Conservation (phyloP, 2,797 vertebrate species). For the Glyptemys insculpta region DNA sequence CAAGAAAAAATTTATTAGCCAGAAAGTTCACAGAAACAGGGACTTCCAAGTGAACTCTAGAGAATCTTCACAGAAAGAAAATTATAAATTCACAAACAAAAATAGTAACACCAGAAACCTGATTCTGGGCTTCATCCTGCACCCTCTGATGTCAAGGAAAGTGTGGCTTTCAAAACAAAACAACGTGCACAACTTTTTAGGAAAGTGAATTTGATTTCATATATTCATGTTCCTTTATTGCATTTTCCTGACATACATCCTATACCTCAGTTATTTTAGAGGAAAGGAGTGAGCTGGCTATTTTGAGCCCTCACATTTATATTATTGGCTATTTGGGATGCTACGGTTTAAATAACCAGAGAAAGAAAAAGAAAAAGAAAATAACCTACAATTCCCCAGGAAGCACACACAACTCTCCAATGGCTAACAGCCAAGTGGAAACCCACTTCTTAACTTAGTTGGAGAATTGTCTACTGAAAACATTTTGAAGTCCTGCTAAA, state of each 20-base stretch:
- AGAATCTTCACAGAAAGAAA: not conserved
- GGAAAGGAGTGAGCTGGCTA: not conserved
- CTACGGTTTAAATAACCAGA: slow-evolving; percentile 16
- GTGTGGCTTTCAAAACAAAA: not conserved
- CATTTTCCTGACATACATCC: not conserved
- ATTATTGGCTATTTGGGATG: not conserved
- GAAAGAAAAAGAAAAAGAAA: slow-evolving; percentile 48
- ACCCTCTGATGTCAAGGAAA: not conserved
- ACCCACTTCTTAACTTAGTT: slow-evolving; percentile 61
- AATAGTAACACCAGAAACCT: not conserved
- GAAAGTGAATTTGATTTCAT: not conserved
- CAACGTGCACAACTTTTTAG: not conserved
- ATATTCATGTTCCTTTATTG: not conserved
- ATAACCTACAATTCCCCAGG: slow-evolving; percentile 28
- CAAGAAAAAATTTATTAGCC: not conserved
- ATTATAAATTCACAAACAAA: not conserved
- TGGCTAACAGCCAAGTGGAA: slow-evolving; percentile 52
- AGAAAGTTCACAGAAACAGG: not conserved
- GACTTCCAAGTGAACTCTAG: not conserved
- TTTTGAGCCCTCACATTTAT: slow-evolving; percentile 26
- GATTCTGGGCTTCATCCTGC: not conserved
- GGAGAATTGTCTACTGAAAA: slow-evolving; percentile 63
- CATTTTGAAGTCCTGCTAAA: slow-evolving; percentile 54
- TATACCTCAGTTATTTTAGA: not conserved
- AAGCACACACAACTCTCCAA: slow-evolving; percentile 36